Evolutionary conservation across 2,797 vertebrate species (phyloP), one percentile per base, ranked within the genome.

Genomic region (Acipenser oxyrinchus): DNA sequence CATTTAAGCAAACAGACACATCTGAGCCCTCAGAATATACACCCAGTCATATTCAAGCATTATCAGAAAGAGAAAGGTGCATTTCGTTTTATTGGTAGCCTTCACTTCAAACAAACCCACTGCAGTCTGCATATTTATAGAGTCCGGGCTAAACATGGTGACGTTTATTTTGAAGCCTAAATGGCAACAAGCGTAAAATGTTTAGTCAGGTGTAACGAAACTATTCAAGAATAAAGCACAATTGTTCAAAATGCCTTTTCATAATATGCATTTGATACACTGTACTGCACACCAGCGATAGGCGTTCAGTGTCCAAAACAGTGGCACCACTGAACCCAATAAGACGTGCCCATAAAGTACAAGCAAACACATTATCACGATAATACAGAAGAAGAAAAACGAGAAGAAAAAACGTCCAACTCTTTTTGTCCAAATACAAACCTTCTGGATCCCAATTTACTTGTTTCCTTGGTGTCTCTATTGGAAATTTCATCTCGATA

Each of bases 391-490:
- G 23, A 37, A 37, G 3, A 37, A 37, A 37, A 37, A 37, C 37
- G 5, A 37, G 23, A 37, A 2, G 3, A 37, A 37, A 37, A 37
- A 37, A 37, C 37, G 37, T 4, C 37, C 37, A 37, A 37, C 37
- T 37, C 37, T 37, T 37, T 37, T 37, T 37, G 37, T 37, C 37
- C 37, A 37, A 37, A 37, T 76, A 95, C 96, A 82, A 83, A 99
- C 96, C 96, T 98, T 95, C 89, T 69, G 91, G 93, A 82, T 97
- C 93, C 94, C 94, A 97, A 87, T 96, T 97, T 83, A 96, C 95
- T 89, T 98, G 93, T 88, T 99, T 99, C 77, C 92, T 92, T 77
- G 92, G 94, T 82, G 84, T 94, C 86, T 99, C 95, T 75, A 96
- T 88, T 88, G 96, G 95, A 91, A 98, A 99, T 97, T 97, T 99